Conservation (phyloP, 2,888 invertebrate genomes). For the Chromoteleia sp. region DNA sequence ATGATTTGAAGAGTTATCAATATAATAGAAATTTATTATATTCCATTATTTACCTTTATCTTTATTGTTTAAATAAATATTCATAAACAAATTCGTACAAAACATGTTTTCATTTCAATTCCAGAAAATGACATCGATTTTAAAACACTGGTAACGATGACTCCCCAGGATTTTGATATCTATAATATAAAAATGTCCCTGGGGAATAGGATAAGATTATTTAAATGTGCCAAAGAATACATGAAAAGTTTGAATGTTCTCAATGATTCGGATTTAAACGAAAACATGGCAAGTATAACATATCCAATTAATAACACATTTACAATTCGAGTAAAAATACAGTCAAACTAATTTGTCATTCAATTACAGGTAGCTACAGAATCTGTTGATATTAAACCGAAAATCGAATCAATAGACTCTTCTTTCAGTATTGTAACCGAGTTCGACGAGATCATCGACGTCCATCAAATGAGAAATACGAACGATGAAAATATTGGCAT, state of each 20-base stretch:
- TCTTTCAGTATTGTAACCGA: slow-evolving; percentile 47
- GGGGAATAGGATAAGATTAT: slow-evolving; percentile 61
- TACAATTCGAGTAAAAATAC: too few relatives aligned
- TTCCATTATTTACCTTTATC: background rate
- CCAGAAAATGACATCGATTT: slow-evolving; percentile 65
- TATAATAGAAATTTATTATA: too few relatives aligned
- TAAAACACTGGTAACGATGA: slow-evolving; percentile 61
- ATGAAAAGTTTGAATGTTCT: slow-evolving; percentile 57
- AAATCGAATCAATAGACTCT: slow-evolving; percentile 49
- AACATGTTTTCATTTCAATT: slow-evolving; percentile 11
- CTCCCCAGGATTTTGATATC: slow-evolving; percentile 64
- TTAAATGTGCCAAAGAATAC: slow-evolving; percentile 68
- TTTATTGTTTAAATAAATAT: background rate
- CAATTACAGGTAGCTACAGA: slow-evolving; percentile 41
- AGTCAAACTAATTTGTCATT: background rate
- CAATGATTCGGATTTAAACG: slow-evolving; percentile 49
- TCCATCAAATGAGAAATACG: slow-evolving; percentile 40
- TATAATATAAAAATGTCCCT: slow-evolving; percentile 64
- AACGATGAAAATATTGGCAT: slow-evolving; percentile 51
- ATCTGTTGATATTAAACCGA: slow-evolving; percentile 47
- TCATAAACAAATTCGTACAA: too few relatives aligned
- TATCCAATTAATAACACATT: too few relatives aligned
- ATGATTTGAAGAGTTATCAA: too few relatives aligned
- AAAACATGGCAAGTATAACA: slow-evolving; percentile 53
- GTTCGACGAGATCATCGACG: slow-evolving; percentile 56